Evolutionary conservation across 2,888 invertebrate genomes (phyloP), one percentile per base, ranked within the genome.

Genomic region (Timandra comae): DNA sequence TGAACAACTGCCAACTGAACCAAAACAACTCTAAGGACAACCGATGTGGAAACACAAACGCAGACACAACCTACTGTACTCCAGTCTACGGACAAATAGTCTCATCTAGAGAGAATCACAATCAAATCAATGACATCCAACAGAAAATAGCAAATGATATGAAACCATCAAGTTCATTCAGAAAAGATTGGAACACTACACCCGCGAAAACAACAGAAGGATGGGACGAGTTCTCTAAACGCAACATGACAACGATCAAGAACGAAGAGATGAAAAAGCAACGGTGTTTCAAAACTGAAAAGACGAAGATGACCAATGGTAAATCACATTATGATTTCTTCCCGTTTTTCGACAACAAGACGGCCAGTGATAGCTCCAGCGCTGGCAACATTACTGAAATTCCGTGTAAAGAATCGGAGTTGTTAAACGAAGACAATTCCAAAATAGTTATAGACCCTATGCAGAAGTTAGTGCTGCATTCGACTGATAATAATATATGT

Each of bases 401-500:
- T 23, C 29, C 34, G 9, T 33, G 32, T 28, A 29, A 10, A 12
- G 49, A 43, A 24, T 49, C 48, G 23, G 49, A 52, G 29, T 39
- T 48, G 13, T 50, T 57, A 41, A 64, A 60, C 34, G 76, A 77
- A 38, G 80, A 78, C 47, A 74, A 69, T 70, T 71, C 77, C 75
- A 77, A 79, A 65, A 70, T 81, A 64, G 80, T 85, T 63, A 52
- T 85, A 81, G 81, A 85, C 63, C 75, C 86, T 72, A 80, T 85
- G 85, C 86, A 81, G 74, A 82, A 85, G 52, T 35, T 85, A 78
- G 78, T 75, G 70, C 69, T 85, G 80, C 81, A 75, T 69, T 67
- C 84, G 85, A 85, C 85, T 84, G 85, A 85, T 78, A 85, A 77
- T 63, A 78, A 79, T 68, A 68, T 80, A 75, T 85, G 85, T 85